A percentile compares a stretch with the other conserved stretches of the same genome.
These are phyloP conservation scores for Steatornis caripensis DNA, from an alignment of 2,113 vertebrate genomes.

Conservation along the genomic window DNA sequence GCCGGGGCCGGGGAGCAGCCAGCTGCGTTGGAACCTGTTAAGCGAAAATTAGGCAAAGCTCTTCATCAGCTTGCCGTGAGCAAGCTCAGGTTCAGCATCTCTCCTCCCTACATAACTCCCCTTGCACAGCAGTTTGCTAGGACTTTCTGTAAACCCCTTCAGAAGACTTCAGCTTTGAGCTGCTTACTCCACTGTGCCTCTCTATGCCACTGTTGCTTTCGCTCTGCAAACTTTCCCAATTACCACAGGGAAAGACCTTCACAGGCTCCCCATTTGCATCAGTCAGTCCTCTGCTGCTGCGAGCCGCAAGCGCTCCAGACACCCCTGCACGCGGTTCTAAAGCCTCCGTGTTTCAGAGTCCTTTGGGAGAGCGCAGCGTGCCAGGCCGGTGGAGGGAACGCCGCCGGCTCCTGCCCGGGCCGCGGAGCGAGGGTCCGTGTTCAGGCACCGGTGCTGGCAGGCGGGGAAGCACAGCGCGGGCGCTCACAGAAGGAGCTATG, in stretches of 20 bases:
- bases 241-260: not conserved
- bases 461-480: not conserved
- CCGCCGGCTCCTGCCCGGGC: not conserved
- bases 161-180: not conserved
- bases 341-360: not conserved
- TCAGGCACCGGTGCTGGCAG: not conserved
- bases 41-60: not conserved
- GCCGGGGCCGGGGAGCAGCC: not conserved
- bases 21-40: fast-evolving
- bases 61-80: not conserved
- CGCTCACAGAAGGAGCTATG: too few species aligned
- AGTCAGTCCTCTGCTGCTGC: not conserved
- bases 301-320: not conserved
- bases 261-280: not conserved
- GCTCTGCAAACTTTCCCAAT: not conserved
- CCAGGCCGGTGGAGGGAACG: not conserved
- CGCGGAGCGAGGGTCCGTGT: not conserved
- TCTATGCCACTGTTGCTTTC: not conserved
- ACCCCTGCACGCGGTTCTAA: not conserved
- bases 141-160: not conserved
- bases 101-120: not conserved
- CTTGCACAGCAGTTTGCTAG: not conserved
- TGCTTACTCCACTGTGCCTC: not conserved
- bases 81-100: not conserved
- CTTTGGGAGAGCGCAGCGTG: not conserved